Base-by-base conservation (phyloP, 1,140 invertebrate genomes). In the Anadara kagoshimensis region DNA sequence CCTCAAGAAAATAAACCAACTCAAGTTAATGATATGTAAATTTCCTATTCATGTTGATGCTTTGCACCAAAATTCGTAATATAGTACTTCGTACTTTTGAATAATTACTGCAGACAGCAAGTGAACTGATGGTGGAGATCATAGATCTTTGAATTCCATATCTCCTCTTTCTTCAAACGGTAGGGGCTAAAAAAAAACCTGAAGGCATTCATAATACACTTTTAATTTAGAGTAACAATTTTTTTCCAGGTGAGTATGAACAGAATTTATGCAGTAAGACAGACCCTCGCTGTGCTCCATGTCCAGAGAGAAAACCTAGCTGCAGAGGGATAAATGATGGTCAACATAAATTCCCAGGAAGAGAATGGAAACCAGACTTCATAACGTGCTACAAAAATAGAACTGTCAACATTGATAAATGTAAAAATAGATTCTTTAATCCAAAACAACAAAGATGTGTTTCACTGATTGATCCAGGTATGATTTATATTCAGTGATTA, bases 201-300 rank as follows among this genome's bases (percentile, higher is more conserved):
- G 7, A 36, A 36, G 29, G 7, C 2, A 36, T 36, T 36, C 29
- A 36, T 36, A n/a, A 7, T 36, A 36, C 29, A 36, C 2, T 36
- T 36, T 3, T 36, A 36, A 36, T 36, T 36, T 7, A 36, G 29
- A 36, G 29, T 3, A 36, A 3, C 29, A 36, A 51, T 67, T 67
- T 22, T 29, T 22, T 44, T 47, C 18, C n/a, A 81, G 79, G 79
- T 69, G 74, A 76, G 29, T 81, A 81, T 53, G 45, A 72, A 62
- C 63, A 72, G 26, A 73, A 76, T 24, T 44, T 65, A 49, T 78
- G 76, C 57, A 36, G 18, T 18, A 41, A 45, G 5, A 14, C 67
- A 14, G 51, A 76, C 59, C 16, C 56, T 14, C 53, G 14, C 5
- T 81, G 74, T 51, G 18, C 49, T 12, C 64, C 69, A 36, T 81